Evolutionary conservation across 2,113 vertebrate species (phyloP).

Genomic region (Bambusicola thoracicus): DNA sequence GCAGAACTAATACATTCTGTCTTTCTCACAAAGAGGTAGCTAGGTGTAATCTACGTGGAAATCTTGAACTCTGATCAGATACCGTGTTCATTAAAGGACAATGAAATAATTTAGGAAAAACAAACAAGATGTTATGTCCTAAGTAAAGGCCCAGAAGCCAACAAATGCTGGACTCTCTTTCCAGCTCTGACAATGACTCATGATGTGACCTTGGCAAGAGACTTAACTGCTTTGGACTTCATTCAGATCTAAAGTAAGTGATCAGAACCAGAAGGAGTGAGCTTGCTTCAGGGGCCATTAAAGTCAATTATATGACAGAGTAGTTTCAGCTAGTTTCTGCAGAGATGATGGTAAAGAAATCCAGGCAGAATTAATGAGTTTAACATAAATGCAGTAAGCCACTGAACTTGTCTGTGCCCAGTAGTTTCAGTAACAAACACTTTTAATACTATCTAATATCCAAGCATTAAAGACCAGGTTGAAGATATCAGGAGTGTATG

Average conservation of each 20-base stretch:
- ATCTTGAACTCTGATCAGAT: constrained; percentile 6
- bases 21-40: not conserved
- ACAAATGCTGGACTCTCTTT: constrained; percentile 34
- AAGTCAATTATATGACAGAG: constrained; percentile 39
- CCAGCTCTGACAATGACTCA: constrained; percentile 44
- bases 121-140: constrained; percentile 4
- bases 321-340: not conserved
- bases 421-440: not conserved
- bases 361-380: not conserved
- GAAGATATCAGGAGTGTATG: not conserved
- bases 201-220: constrained; percentile 30
- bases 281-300: not conserved
- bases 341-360: not conserved
- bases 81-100: not conserved
- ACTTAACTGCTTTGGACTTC: constrained; percentile 27
- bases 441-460: not conserved
- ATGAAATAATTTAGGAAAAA: constrained; percentile 37
- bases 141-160: constrained; percentile 25
- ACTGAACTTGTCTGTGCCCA: not conserved
- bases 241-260: constrained; percentile 36
- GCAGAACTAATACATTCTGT: constrained; percentile 16
- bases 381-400: not conserved
- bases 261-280: constrained; percentile 20
- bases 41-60: constrained; percentile 16
- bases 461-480: not conserved